Evolutionary conservation across 2,113 vertebrate genomes (phyloP), one percentile per base, ranked within the genome.

Genomic region (Holacanthus passer): DNA sequence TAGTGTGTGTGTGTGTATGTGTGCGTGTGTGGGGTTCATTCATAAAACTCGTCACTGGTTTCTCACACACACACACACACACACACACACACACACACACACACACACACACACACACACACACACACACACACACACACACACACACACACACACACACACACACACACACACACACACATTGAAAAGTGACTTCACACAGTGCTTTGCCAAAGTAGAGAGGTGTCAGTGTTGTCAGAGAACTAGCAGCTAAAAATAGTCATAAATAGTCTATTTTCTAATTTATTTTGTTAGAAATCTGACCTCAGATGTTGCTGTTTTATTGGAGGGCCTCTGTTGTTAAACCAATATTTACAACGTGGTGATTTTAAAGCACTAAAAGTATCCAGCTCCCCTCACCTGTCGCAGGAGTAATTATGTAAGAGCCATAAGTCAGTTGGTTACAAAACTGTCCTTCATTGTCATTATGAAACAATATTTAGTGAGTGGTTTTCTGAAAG

Each of bases 291-390:
- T 43, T 3, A 3, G 27, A 48, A 45, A n/a, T 62, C 1, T 31
- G 6, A 35, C 29, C 41, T 27, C 5, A 35, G 29, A 47, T 11
- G 32, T 55, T 52, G 1, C 59, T 74, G 56, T 74, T 80, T 86
- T 78, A 68, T 31, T 69, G 37, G 48, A 72, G 22, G 24, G 45
- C n/a, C 32, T 27, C 43, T 55, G 41, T 84, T 63, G 31, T 82
- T 79, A 77, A 81, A 81, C 2, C 20, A 4, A n/a, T 24, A 58
- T 81, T 90, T 85, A 91, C 55, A 71, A 68, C 29, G 53, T 62
- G 79, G 13, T 79, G 71, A 83, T 78, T 85, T 81, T 69, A 62
- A 71, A 55, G 47, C 35, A 3, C 52, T 39, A 43, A 64, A 69
- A 67, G 11, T 1, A 53, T 59, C 56, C 2, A 1, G 13, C 66